Percentiles rank a stretch among this genome's conserved stretches.
phyloP scores from a whole-genome alignment of 2,888 invertebrate species.

The Exocentrus adspersus region DNA sequence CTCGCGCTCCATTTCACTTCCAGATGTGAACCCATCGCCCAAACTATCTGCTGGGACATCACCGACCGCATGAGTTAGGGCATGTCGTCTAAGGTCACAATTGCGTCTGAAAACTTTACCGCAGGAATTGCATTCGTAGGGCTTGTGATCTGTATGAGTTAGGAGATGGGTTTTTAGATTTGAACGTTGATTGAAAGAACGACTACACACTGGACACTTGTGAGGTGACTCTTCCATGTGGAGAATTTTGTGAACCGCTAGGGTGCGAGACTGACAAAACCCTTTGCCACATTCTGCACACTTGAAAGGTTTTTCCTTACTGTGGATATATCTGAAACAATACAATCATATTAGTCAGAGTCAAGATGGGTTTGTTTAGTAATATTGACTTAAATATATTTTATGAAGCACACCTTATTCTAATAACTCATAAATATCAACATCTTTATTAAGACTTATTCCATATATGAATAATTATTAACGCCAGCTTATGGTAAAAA shows the following conservation, averaged over 20 bases:
- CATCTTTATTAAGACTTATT: no score
- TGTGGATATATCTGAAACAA: slow-evolving; percentile 88
- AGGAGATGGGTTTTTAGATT: slow-evolving; percentile 91
- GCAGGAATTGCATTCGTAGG: slow-evolving; percentile 59
- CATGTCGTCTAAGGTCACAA: slow-evolving; percentile 90
- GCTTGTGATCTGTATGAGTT: slow-evolving; percentile 79
- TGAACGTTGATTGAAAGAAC: slow-evolving; percentile 92
- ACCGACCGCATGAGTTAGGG: slow-evolving; percentile 89
- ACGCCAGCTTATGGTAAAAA: no score
- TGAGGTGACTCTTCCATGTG: slow-evolving; percentile 95
- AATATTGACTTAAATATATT: neutral
- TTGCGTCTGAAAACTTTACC: slow-evolving; percentile 70
- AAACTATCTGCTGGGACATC: slow-evolving; percentile 80
- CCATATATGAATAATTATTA: no score
- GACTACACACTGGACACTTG: slow-evolving; percentile 89
- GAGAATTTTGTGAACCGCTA: slow-evolving; percentile 95
- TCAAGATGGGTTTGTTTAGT: neutral
- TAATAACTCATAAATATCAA: neutral
- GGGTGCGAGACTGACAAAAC: slow-evolving; percentile 95
- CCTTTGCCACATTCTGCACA: slow-evolving; percentile 97
- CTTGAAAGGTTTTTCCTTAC: slow-evolving; percentile 98
- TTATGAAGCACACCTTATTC: neutral
- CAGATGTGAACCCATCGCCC: slow-evolving; percentile 60
- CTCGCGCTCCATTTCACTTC: slow-evolving; percentile 65
- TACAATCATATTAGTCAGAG: slow-evolving; percentile 7